Percentiles rank a stretch among this genome's conserved stretches.
phyloP scores from a whole-genome alignment of 2,797 vertebrate species.

The Spondyliosoma cantharus region DNA sequence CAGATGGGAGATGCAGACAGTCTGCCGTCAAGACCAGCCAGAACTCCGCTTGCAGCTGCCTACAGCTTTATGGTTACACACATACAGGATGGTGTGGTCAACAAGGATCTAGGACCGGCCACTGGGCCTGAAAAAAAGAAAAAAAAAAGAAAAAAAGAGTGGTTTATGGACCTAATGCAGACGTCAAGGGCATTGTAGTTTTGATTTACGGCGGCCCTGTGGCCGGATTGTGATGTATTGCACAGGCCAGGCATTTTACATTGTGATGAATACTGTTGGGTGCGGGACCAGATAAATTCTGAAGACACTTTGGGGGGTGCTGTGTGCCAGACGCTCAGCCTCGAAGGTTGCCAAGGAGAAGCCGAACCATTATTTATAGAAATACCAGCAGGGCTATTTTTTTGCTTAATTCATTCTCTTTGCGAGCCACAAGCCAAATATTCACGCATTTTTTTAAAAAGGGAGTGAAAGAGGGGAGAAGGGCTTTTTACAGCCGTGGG shows the following conservation, averaged over 20 bases:
- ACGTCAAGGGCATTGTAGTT: slow-evolving; percentile 73
- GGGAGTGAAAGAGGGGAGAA: not conserved
- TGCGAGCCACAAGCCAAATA: slow-evolving; percentile 42
- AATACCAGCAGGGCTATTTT: slow-evolving; percentile 38
- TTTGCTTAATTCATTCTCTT: slow-evolving; percentile 29
- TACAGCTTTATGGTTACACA: slow-evolving; percentile 40
- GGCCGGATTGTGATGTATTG: slow-evolving; percentile 74
- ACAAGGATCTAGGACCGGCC: slow-evolving; percentile 34
- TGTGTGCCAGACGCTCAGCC: slow-evolving; percentile 47
- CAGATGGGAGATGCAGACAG: slow-evolving; percentile 49
- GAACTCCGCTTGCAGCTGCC: slow-evolving; percentile 25
- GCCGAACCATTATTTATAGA: slow-evolving; percentile 64
- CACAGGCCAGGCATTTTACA: slow-evolving; percentile 67
- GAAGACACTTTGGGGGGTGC: slow-evolving; percentile 53
- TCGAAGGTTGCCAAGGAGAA: slow-evolving; percentile 60
- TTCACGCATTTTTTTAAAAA: slow-evolving; percentile 27
- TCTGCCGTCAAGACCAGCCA: slow-evolving; percentile 44
- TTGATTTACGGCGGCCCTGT: slow-evolving; percentile 76
- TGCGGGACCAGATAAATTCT: slow-evolving; percentile 75
- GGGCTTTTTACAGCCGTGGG: slow-evolving; percentile 24
- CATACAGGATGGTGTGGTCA: slow-evolving; percentile 40
- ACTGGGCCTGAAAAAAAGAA: slow-evolving; percentile 46
- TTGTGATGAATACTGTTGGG: slow-evolving; percentile 74
- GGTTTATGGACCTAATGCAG: slow-evolving; percentile 74
- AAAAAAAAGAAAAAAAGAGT: slow-evolving; percentile 43